Conservation (phyloP, 2,888 invertebrate species). For the Eulithis prunata region DNA sequence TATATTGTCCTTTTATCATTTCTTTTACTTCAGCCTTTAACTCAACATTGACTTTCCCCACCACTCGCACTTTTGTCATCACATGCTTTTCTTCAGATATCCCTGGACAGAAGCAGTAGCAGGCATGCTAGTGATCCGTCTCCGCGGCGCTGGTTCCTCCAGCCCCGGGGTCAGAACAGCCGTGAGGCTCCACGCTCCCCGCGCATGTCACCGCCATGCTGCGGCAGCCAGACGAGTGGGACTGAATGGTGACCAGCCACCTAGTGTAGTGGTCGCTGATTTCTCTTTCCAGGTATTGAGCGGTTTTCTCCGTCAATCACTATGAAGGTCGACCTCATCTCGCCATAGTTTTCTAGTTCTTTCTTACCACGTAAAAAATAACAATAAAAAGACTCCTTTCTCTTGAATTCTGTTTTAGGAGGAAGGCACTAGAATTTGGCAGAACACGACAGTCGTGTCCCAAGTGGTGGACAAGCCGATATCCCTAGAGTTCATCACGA, state of each 20-base stretch:
- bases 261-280: conserved; percentile 69
- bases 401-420: conserved; percentile 69
- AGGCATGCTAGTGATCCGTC: conserved; percentile 76
- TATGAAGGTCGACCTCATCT: too few relatives aligned
- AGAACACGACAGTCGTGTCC: conserved; percentile 85
- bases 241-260: conserved; percentile 51
- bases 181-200: conserved; percentile 62
- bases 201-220: conserved; percentile 74
- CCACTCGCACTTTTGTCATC: too few relatives aligned
- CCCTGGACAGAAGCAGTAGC: conserved; percentile 81
- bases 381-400: too few relatives aligned
- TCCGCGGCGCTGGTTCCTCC: conserved; percentile 61
- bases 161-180: conserved; percentile 65
- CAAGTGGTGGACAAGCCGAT: conserved; percentile 83
- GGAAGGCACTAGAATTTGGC: conserved; percentile 86
- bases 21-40: neutral
- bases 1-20: too few relatives aligned
- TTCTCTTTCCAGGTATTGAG: conserved; percentile 70
- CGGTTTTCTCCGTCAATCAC: too few relatives aligned
- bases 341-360: too few relatives aligned
- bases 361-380: too few relatives aligned
- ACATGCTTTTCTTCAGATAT: conserved; percentile 54
- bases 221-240: conserved; percentile 65
- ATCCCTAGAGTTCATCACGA: conserved; percentile 84
- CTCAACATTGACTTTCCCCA: too few relatives aligned